Conservation (phyloP, 2,888 invertebrate genomes). For the Parapristionchus giblindavisi region DNA sequence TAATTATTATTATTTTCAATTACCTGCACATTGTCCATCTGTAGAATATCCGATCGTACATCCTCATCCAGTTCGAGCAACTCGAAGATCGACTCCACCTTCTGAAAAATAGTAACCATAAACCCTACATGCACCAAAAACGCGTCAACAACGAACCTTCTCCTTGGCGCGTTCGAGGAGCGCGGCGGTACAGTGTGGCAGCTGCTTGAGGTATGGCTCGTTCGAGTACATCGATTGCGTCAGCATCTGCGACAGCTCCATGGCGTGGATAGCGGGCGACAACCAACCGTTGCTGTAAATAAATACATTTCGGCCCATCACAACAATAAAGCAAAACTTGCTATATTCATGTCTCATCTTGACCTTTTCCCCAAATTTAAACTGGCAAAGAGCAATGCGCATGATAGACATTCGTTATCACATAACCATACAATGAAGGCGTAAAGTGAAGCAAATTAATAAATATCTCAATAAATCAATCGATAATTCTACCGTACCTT, state of each 20-base stretch:
- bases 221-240: conserved; percentile 96
- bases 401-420: background rate
- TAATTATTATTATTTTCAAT: background rate
- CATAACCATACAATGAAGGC: background rate
- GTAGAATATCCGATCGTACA: conserved; percentile 79
- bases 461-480: background rate
- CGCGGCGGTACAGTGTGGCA: conserved; percentile 91
- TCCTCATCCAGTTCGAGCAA: conserved; percentile 89
- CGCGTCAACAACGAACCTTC: conserved; percentile 75
- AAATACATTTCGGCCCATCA: background rate
- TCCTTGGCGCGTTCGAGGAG: conserved; percentile 89
- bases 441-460: background rate
- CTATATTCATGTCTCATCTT: background rate
- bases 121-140: background rate
- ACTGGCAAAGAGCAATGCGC: background rate
- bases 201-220: conserved; percentile 93
- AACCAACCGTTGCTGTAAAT: conserved; percentile 91
- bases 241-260: conserved; percentile 99
- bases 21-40: conserved; percentile 37
- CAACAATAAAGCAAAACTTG: background rate
- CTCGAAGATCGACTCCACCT: conserved; percentile 90
- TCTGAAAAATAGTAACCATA: conserved; percentile 46
- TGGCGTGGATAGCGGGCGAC: conserved; percentile 95
- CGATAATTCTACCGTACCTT: conserved; percentile 39
- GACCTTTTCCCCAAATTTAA: background rate